Conservation (phyloP, 2,888 invertebrate genomes). For the Idaea straminata region DNA sequence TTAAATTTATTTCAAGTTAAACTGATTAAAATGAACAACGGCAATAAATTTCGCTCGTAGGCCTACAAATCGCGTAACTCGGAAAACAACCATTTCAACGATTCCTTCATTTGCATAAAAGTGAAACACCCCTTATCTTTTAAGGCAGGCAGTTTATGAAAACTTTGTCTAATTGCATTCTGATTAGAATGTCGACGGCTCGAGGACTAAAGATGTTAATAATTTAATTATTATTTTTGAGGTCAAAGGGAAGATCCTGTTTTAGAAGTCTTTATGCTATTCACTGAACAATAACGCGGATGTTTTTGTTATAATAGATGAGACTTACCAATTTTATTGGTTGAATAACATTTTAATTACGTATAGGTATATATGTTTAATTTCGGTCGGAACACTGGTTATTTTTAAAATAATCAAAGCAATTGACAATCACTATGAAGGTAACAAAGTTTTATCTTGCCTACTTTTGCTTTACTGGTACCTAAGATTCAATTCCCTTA, state of each 20-base stretch:
- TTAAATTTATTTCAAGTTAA: background rate
- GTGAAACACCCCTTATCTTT: constrained; percentile 68
- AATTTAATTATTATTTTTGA: constrained; percentile 54
- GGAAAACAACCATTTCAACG: constrained; percentile 49
- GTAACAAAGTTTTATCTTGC: background rate
- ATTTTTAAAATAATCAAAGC: background rate
- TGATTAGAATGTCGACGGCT: constrained; percentile 48
- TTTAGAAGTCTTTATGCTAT: constrained; percentile 3
- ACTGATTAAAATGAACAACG: background rate
- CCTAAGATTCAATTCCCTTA: background rate
- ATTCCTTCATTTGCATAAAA: constrained; percentile 69
- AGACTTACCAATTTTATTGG: background rate
- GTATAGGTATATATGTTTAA: too few relatives aligned
- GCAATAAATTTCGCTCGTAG: background rate
- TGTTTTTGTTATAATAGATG: background rate
- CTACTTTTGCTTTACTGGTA: background rate
- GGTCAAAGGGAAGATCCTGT: constrained; percentile 45
- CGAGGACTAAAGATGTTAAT: constrained; percentile 12
- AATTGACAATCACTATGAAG: background rate
- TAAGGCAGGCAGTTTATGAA: constrained; percentile 68
- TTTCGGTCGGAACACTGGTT: too few relatives aligned
- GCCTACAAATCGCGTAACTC: constrained; percentile 39
- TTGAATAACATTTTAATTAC: background rate
- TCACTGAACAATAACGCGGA: background rate
- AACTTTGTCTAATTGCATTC: constrained; percentile 73